Conservation (phyloP, 2,888 invertebrate species). For the Phortica okadai region DNA sequence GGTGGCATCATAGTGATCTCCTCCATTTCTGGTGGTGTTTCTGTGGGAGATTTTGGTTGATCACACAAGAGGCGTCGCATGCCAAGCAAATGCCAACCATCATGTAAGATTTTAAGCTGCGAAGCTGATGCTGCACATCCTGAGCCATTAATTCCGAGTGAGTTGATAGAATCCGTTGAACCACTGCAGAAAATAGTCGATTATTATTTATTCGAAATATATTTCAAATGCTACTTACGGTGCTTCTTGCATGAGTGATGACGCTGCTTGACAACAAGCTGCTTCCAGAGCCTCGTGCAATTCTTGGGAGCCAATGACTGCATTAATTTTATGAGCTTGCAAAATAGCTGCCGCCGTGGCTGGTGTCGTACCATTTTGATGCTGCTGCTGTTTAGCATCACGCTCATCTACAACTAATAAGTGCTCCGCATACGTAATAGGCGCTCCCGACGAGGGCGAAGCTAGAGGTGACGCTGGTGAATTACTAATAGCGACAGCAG, state of each 20-base stretch:
- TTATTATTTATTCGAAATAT: neutral
- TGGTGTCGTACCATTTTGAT: conserved; percentile 42
- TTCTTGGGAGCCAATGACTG: conserved; percentile 55
- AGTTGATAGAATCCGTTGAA: conserved; percentile 60
- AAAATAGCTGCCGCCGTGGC: conserved; percentile 50
- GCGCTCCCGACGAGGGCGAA: conserved; percentile 62
- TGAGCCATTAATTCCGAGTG: conserved; percentile 51
- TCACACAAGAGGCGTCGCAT: conserved; percentile 75
- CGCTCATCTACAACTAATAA: conserved; percentile 40
- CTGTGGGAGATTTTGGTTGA: conserved; percentile 77
- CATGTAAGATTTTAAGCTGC: conserved; percentile 72
- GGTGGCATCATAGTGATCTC: conserved; percentile 59
- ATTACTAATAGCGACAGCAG: conserved; percentile 64
- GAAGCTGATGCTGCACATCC: conserved; percentile 48
- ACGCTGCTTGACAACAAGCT: conserved; percentile 59
- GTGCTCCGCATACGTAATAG: neutral
- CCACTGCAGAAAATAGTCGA: conserved; percentile 34
- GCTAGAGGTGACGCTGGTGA: conserved; percentile 73
- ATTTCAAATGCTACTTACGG: conserved; percentile 44
- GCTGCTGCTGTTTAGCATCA: conserved; percentile 46
- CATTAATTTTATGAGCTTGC: conserved; percentile 50
- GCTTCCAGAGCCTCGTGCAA: conserved; percentile 64
- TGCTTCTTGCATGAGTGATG: conserved; percentile 53
- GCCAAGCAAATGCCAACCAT: conserved; percentile 74
- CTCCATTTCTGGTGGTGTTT: conserved; percentile 72